Evolutionary conservation across 1,140 invertebrate species (phyloP).

Genomic region (Bombus difficillimus): DNA sequence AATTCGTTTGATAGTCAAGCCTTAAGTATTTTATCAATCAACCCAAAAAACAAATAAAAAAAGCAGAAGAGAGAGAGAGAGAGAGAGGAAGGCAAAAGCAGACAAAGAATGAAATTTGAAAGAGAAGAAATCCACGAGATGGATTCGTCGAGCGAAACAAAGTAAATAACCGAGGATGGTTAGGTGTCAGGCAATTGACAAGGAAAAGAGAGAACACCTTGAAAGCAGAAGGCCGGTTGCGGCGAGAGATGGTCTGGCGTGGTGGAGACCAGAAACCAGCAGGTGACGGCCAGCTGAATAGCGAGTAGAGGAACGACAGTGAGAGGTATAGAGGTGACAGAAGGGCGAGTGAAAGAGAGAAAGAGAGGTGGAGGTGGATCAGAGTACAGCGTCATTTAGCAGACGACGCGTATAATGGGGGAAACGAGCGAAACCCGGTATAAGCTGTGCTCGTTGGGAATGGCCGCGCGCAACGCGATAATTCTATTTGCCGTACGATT

Average conservation of each 20-base stretch:
- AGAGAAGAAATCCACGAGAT: background rate
- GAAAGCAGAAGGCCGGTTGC: conserved; percentile 9
- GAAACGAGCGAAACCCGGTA: conserved; percentile 69
- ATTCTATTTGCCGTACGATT: conserved; percentile 76
- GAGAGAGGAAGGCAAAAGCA: fast-evolving
- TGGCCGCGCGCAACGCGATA: conserved; percentile 69
- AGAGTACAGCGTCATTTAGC: conserved; percentile 62
- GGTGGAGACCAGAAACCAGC: conserved; percentile 14
- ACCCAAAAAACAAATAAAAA: no score
- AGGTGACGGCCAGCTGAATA: conserved; percentile 38
- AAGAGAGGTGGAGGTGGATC: conserved; percentile 40
- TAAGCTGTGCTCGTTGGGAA: conserved; percentile 61
- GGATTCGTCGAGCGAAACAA: background rate
- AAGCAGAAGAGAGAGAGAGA: fast-evolving
- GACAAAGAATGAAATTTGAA: background rate
- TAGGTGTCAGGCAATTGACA: conserved; percentile 8
- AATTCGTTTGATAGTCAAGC: no score
- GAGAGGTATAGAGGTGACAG: background rate
- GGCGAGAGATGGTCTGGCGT: background rate
- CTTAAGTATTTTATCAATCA: background rate
- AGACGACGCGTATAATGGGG: conserved; percentile 69
- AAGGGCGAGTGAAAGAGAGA: background rate
- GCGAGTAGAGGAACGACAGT: background rate
- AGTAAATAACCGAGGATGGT: background rate
- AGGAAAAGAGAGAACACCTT: conserved; percentile 11